Base-by-base conservation (phyloP, 2,797 vertebrate species). In the Pitangus sulphuratus region DNA sequence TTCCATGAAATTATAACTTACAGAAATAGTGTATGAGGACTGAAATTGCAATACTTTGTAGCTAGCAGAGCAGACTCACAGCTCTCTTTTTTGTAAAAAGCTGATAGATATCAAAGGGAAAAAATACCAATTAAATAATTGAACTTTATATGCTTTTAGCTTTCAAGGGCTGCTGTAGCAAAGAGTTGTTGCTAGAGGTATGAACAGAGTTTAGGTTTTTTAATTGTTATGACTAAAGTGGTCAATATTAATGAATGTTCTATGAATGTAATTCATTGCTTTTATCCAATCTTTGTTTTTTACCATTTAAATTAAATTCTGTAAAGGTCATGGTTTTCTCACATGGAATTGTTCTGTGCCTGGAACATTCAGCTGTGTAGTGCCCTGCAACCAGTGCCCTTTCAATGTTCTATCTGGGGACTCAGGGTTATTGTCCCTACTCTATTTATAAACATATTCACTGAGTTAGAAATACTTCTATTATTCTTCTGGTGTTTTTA, bases 401-500 rank as follows among this genome's bases (percentile, higher is more conserved):
- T 86, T 87, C 42, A 93, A 42, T 79, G 68, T 12, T 82, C 48
- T 87, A 44, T 50, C 40, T 68, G 75, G 90, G 81, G 51, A 80
- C 42, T 93, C 37, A 15, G 21, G 42, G 39, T 68, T 91, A 76
- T 86, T 94, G 83, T 95, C 45, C 48, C 62, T 64, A 33, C 35
- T 62, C 78, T 95, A 78, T 96, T 93, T 75, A 89, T 88, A 89
- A 86, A 58, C 16, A 19, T 25, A 37, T 31, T 69, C 45, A 42
- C 37, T 31, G 25, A 61, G 42, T 86, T 80, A 60, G 75, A 95
- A 85, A 89, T 74, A 87, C 40, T 76, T 87, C 30, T 58, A 0
- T 82, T 95, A 82, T 92, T 93, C 48, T 80, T 85, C 26, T 83
- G 33, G n/a, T 82, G 45, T 3, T 66, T 95, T 72, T 90, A 84